A percentile compares a stretch with the other conserved stretches of the same genome.
These are phyloP conservation scores for Tachysurus vachellii DNA, from an alignment of 2,113 vertebrate species.

Conservation along the genomic window DNA sequence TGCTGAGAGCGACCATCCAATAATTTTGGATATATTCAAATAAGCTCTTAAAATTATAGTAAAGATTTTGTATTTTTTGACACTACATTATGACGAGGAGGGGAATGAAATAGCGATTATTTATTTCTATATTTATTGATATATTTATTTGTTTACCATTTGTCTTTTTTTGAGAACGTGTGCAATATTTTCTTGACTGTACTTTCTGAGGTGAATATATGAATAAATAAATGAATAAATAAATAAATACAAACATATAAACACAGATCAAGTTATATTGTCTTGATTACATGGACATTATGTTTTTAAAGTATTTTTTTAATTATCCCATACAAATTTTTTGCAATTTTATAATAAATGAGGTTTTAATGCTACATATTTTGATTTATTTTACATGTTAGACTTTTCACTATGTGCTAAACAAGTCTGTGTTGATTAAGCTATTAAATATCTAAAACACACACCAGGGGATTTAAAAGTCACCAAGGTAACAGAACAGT, in stretches of 20 bases:
- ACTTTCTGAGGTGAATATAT: neutral
- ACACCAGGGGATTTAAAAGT: conserved; percentile 43
- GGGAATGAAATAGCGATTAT: conserved; percentile 4
- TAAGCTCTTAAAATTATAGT: neutral
- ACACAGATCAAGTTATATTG: neutral
- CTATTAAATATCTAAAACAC: neutral
- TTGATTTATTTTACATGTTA: neutral
- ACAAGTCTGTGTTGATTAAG: conserved; percentile 31
- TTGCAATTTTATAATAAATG: neutral
- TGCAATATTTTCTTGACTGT: conserved; percentile 5
- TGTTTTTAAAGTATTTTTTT: neutral
- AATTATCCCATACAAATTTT: neutral
- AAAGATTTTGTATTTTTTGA: conserved; percentile 24
- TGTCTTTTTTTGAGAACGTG: neutral
- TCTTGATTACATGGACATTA: neutral
- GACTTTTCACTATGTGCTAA: conserved; percentile 10
- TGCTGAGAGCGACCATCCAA: neutral
- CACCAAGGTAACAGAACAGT: conserved; percentile 35
- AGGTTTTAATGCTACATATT: neutral
- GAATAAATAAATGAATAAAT: neutral
- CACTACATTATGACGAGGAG: neutral
- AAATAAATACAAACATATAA: too few species aligned
- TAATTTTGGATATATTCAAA: conserved; percentile 32
- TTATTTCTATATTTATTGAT: conserved; percentile 50
- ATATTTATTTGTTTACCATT: conserved; percentile 10